Conservation (phyloP, 2,888 invertebrate genomes). For the Blera fallax region DNA sequence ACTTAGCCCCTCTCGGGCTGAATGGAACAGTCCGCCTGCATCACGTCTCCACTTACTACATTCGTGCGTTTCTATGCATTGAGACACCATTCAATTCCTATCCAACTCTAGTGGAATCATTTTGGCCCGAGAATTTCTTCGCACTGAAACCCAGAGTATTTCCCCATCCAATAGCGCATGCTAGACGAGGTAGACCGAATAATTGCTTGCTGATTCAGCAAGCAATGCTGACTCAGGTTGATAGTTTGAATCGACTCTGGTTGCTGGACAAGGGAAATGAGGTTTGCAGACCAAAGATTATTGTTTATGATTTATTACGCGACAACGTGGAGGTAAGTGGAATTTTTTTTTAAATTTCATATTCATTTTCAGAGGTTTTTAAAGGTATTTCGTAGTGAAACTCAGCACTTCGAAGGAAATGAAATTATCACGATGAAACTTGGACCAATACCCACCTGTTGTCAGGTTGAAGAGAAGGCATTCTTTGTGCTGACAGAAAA, state of each 20-base stretch:
- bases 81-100: constrained; percentile 74
- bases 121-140: constrained; percentile 78
- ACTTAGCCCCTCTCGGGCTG: constrained; percentile 76
- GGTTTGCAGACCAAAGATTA: constrained; percentile 77
- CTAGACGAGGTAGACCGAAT: constrained; percentile 4
- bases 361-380: not conserved
- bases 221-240: constrained; percentile 79
- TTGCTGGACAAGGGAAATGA: constrained; percentile 76
- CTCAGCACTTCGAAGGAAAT: constrained; percentile 31
- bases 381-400: constrained; percentile 54
- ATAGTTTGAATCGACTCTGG: constrained; percentile 78
- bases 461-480: constrained; percentile 77
- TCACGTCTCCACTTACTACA: constrained; percentile 78
- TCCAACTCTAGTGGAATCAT: constrained; percentile 78
- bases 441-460: constrained; percentile 74
- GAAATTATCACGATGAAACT: constrained; percentile 55
- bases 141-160: constrained; percentile 75
- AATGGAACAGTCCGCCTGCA: constrained; percentile 78
- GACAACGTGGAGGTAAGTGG: constrained; percentile 77
- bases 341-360: not conserved
- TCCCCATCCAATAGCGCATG: constrained; percentile 70
- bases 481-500: constrained; percentile 76
- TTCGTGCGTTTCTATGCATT: constrained; percentile 78
- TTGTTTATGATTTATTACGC: constrained; percentile 78
- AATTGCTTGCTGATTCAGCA: constrained; percentile 78